Base-by-base conservation (phyloP, 1,140 invertebrate species). In the Aphelinus atriplicis region DNA sequence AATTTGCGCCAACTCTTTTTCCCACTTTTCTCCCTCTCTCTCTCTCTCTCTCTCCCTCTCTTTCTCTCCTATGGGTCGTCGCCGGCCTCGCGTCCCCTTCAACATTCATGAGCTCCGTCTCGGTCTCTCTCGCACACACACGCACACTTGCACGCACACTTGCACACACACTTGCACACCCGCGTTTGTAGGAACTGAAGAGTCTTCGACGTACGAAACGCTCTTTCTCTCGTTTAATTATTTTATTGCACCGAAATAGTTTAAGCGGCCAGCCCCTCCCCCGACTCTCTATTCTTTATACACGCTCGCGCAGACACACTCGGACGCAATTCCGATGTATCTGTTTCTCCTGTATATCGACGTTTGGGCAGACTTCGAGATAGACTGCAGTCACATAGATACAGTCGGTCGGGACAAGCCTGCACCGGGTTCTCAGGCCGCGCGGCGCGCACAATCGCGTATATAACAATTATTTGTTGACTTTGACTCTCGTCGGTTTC, bases 171-270 rank as follows among this genome's bases (percentile, higher is more conserved):
- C 26, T 26, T 26, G 26, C 26, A 26, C 69, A 48, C 69, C 66
- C 62, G 74, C 64, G 73, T 60, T 75, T 78, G 77, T 83, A 83
- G 82, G 82, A 83, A 83, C 82, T 82, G 75, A 80, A 78, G 81
- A 81, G 77, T 74, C 77, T 79, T 78, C 75, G 78, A 79, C 77
- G 77, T 75, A 78, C 55, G 63, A 80, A 78, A 79, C 72, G 77
- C 64, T 70, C 71, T 66, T 68, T 61, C 26, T n/a, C 26, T 71
- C 66, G 65, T 64, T 75, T 64, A 64, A 68, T 60, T 77, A 78
- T 78, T 76, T 81, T 83, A 83, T 83, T 83, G 82, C 82, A 83
- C 82, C 82, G 80, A 81, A 82, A 79, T 72, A 71, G 76, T 79
- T 53, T 9, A 53, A 77, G 79, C 77, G 70, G 79, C 26, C 26